A percentile compares a stretch with the other conserved stretches of the same genome.
Evolutionary conservation across 2,113 vertebrate species (phyloP).

Genomic region (Nycticebus coucang): DNA sequence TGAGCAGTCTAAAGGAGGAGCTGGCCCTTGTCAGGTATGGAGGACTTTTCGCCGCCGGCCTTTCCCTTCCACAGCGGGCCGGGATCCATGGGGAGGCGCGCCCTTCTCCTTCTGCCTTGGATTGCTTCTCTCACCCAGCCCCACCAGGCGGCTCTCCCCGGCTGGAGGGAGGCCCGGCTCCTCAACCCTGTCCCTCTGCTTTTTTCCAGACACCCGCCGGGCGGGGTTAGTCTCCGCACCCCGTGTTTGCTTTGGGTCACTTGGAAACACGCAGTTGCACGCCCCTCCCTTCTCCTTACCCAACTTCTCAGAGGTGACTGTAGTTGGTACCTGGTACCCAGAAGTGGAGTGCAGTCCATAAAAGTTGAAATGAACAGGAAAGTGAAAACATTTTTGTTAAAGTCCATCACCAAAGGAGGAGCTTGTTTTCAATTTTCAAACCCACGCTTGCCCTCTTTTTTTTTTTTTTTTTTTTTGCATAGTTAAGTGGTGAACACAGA

Average conservation of each 20-base stretch:
- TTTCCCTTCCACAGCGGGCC: not conserved
- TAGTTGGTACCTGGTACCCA: not conserved
- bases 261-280: not conserved
- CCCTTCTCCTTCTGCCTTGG: not conserved
- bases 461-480: not conserved
- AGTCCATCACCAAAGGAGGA: not conserved
- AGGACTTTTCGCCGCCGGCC: slow-evolving; percentile 35
- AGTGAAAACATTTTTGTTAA: not conserved
- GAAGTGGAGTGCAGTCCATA: not conserved
- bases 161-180: not conserved
- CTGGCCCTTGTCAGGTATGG: slow-evolving; percentile 94
- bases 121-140: not conserved
- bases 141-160: not conserved
- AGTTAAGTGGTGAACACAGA: slow-evolving; percentile 31
- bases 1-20: slow-evolving; percentile 89
- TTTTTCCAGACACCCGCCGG: accelerated
- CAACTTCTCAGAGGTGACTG: not conserved
- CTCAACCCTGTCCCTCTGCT: not conserved
- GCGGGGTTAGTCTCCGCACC: not conserved
- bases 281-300: not conserved
- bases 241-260: not conserved
- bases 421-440: not conserved
- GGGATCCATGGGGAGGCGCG: not conserved
- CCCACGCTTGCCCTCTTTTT: not conserved
- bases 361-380: not conserved